phyloP scores from a whole-genome alignment of 2,113 vertebrate genomes.

The Nesogale talazaci region DNA sequence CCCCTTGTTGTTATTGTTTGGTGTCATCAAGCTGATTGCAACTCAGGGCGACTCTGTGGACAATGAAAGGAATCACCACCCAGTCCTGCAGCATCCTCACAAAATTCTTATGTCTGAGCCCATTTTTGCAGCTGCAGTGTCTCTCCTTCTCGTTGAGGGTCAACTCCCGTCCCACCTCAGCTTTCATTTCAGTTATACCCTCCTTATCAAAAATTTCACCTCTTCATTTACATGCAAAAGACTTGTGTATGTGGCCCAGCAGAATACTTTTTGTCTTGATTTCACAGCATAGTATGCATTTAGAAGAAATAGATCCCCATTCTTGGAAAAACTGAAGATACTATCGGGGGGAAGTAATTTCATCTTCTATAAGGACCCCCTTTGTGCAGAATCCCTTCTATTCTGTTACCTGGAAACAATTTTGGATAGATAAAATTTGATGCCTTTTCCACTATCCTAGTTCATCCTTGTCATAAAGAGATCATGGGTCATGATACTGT shows the following conservation, averaged over 20 bases:
- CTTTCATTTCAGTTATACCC: too few relatives aligned
- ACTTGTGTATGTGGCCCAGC: conserved; percentile 1
- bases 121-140: too few relatives aligned
- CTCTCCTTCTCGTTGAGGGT: too few relatives aligned
- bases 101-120: too few relatives aligned
- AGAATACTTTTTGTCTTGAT: not conserved
- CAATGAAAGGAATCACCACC: too few relatives aligned
- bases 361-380: conserved; percentile 34
- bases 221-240: conserved; percentile 50
- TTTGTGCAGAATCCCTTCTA: conserved; percentile 49
- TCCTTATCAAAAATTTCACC: conserved; percentile 27
- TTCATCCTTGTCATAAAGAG: conserved; percentile 77
- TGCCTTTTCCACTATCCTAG: conserved; percentile 75
- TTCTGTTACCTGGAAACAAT: conserved; percentile 76
- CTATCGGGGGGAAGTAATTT: conserved; percentile 33
- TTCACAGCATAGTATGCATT: not conserved
- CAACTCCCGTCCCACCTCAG: too few relatives aligned
- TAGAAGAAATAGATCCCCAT: not conserved
- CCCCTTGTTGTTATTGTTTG: too few relatives aligned
- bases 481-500: conserved; percentile 79
- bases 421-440: conserved; percentile 77
- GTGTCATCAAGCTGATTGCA: too few relatives aligned
- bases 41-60: too few relatives aligned
- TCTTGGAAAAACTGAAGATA: conserved; percentile 41
- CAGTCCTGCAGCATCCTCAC: too few relatives aligned